Evolutionary conservation across 1,140 invertebrate genomes (phyloP).

Genomic region (Bacillus rossius): DNA sequence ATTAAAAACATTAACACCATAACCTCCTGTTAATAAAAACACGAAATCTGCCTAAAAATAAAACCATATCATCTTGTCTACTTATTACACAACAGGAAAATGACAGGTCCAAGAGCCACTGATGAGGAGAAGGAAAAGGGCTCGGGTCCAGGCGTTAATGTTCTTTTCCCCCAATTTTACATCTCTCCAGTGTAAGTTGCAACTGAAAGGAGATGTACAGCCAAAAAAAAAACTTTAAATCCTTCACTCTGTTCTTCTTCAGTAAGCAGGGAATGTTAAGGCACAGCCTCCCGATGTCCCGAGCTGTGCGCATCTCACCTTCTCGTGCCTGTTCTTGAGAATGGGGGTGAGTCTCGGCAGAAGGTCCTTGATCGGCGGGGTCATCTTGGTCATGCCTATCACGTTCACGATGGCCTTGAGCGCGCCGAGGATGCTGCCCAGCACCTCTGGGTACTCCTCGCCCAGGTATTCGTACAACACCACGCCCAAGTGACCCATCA

Average conservation of each 20-base stretch:
- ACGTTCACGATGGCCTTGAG: conserved; percentile 99
- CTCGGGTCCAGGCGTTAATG: no score
- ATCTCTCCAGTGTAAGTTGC: no score
- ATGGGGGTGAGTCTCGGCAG: conserved; percentile 96
- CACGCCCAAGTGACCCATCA: conserved; percentile 99
- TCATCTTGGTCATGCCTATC: conserved; percentile 99
- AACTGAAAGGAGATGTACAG: neutral
- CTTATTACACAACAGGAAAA: no score
- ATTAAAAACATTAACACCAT: no score
- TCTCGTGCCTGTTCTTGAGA: conserved; percentile 81
- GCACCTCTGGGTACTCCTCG: conserved; percentile 98
- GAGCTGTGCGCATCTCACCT: no score
- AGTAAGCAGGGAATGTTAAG: neutral
- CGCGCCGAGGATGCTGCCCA: conserved; percentile 97
- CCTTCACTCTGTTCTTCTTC: neutral
- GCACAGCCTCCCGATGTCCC: no score
- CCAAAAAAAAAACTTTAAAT: neutral
- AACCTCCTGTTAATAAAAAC: no score
- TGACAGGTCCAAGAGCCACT: no score
- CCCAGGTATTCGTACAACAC: conserved; percentile 99
- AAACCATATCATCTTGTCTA: no score
- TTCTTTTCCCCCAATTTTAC: no score
- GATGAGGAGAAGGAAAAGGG: no score
- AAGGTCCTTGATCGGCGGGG: conserved; percentile 98
- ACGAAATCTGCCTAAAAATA: no score